phyloP scores from a whole-genome alignment of 2,113 vertebrate genomes.

The Sinocyclocheilus rhinocerous region DNA sequence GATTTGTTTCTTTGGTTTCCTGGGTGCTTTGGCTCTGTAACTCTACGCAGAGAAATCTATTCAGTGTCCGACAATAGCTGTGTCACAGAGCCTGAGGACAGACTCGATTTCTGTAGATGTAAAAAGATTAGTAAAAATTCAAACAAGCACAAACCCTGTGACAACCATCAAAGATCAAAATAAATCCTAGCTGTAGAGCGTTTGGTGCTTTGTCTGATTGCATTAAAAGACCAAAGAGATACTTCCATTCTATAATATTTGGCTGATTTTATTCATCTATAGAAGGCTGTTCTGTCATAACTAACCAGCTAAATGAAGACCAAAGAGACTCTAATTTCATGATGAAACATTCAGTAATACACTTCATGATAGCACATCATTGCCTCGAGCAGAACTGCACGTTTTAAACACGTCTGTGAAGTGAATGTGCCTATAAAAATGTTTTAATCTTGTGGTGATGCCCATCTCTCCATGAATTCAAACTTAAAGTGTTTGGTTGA shows the following conservation, averaged over 20 bases:
- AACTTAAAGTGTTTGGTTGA: constrained; percentile 48
- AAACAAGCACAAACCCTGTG: background rate
- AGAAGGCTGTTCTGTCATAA: constrained; percentile 39
- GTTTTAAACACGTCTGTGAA: constrained; percentile 49
- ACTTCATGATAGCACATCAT: constrained; percentile 47
- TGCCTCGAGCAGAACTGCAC: constrained; percentile 49
- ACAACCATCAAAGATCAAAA: constrained; percentile 36
- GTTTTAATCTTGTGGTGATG: constrained; percentile 53
- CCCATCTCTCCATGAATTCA: constrained; percentile 48
- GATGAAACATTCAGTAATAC: constrained; percentile 58
- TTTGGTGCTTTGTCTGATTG: constrained; percentile 47
- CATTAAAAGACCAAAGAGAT: constrained; percentile 46
- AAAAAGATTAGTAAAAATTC: constrained; percentile 30
- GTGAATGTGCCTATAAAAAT: constrained; percentile 54
- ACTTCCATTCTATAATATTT: constrained; percentile 40
- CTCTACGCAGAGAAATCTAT: background rate
- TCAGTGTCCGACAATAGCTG: constrained; percentile 11
- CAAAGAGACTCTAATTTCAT: constrained; percentile 58
- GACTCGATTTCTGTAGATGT: constrained; percentile 24
- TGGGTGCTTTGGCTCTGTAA: constrained; percentile 19
- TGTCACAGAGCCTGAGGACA: constrained; percentile 15
- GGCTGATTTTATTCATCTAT: constrained; percentile 45
- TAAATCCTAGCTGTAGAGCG: constrained; percentile 24
- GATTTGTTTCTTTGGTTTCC: constrained; percentile 66
- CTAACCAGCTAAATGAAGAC: constrained; percentile 58